phyloP scores from a whole-genome alignment of 1,140 invertebrate species.

The Batillaria attramentaria region DNA sequence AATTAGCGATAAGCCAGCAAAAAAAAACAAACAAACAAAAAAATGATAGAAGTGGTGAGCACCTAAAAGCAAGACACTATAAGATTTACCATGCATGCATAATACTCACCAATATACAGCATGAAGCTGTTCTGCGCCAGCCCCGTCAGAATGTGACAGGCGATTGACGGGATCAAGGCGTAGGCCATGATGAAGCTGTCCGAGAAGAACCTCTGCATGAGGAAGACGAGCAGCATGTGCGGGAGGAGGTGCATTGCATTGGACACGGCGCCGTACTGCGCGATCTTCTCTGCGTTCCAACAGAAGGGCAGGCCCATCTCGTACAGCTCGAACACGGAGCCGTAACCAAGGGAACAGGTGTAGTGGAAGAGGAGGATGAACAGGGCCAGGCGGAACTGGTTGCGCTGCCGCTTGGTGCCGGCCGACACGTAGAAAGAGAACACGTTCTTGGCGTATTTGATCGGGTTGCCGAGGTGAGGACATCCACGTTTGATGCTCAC shows the following conservation, averaged over 20 bases:
- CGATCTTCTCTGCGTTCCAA: neutral
- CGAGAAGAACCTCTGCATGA: neutral
- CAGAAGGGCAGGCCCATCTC: constrained; percentile 6
- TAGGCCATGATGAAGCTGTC: neutral
- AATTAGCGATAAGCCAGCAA: too few relatives aligned
- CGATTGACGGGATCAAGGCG: too few relatives aligned
- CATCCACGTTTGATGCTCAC: neutral
- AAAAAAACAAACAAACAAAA: too few relatives aligned
- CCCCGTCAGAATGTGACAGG: too few relatives aligned
- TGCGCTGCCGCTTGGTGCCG: neutral
- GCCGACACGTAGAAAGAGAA: neutral
- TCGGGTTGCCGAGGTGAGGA: neutral
- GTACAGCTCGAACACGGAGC: neutral
- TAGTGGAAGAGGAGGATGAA: neutral
- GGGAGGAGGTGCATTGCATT: neutral
- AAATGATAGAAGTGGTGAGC: too few relatives aligned
- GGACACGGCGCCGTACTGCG: neutral
- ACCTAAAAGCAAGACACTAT: too few relatives aligned
- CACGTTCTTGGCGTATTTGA: neutral
- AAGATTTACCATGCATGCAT: too few relatives aligned
- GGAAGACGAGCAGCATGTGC: neutral
- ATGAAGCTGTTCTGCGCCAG: too few relatives aligned
- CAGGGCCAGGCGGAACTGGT: neutral
- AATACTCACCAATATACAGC: too few relatives aligned
- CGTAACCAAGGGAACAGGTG: neutral